Evolutionary conservation across 2,888 invertebrate species (phyloP), one percentile per base, ranked within the genome.

Genomic region (Hirtodrosophila confusa): DNA sequence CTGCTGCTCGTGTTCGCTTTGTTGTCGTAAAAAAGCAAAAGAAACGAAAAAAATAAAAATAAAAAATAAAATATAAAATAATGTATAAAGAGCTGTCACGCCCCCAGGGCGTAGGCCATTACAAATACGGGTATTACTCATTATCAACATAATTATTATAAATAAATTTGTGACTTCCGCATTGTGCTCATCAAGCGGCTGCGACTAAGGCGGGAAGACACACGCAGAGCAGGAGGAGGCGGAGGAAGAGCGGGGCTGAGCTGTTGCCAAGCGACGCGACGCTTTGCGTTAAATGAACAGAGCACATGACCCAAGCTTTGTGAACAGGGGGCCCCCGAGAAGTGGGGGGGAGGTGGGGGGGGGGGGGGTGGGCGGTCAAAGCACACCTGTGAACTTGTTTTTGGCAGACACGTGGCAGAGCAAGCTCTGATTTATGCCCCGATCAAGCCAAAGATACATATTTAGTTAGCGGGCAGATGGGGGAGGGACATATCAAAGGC

Each of bases 141-240:
- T 72, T 62, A 73, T 73, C 67, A 73, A 57, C 56, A 57, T 66
- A 50, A 62, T 67, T 71, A 66, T 62, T 36, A 68, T 37, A 41
- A 63, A 74, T 55, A 55, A 45, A 58, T 54, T 49, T 45, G 41
- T 41, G 68, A 67, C 72, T 72, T 73, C 71, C 71, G 69, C 69
- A 40, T 73, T 41, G 29, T 9, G 47, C 37, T 49, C 35, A 58
- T 36, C 65, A 62, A 27, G 24, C 5, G 7, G 37, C 4, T 24
- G 23, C 8, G 31, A 27, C 27, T 27, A 3, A 27, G 27, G 6
- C 27, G 4, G 31, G 31, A 27, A 27, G 31, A 31, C 9, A 8
- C 8, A 9, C 8, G 9, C 31, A 39, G 39, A 12, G 17, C 17
- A 17, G 17, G 8, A 48, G 31, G 23, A 12, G 9, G 29, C 7